Conservation (phyloP, 2,113 vertebrate species). For the Syrrhaptes paradoxus region DNA sequence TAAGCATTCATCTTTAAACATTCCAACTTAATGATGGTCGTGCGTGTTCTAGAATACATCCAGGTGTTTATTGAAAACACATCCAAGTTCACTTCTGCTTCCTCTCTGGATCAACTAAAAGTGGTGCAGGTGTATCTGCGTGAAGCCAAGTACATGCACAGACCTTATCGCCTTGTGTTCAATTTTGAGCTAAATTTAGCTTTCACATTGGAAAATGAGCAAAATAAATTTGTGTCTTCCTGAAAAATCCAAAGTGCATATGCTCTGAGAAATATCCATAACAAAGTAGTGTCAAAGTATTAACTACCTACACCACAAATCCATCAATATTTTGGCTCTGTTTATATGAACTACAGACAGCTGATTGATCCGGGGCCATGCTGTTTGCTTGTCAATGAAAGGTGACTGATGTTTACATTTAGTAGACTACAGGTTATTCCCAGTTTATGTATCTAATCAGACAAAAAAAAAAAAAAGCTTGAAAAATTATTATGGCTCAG, state of each 20-base stretch:
- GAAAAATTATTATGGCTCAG: constrained; percentile 47
- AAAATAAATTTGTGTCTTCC: background rate
- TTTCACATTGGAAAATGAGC: background rate
- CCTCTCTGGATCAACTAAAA: background rate
- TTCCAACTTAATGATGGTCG: background rate
- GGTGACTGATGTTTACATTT: constrained; percentile 26
- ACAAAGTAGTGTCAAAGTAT: background rate
- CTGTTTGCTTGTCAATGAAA: constrained; percentile 54
- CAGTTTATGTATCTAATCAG: constrained; percentile 19
- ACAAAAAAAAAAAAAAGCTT: constrained; percentile 15
- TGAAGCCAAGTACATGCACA: background rate
- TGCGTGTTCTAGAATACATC: background rate
- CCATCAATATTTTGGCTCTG: background rate
- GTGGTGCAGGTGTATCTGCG: background rate
- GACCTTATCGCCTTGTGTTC: background rate
- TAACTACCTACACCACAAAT: background rate
- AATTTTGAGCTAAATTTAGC: background rate
- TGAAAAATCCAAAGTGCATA: background rate
- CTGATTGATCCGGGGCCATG: constrained; percentile 10
- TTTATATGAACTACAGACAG: background rate
- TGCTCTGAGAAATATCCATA: background rate
- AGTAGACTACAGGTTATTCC: constrained; percentile 5
- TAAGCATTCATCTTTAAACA: background rate
- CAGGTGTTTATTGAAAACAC: background rate
- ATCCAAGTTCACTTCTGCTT: background rate